Evolutionary conservation across 2,797 vertebrate genomes (phyloP).

Genomic region (Typhlichthys eigenmanni): DNA sequence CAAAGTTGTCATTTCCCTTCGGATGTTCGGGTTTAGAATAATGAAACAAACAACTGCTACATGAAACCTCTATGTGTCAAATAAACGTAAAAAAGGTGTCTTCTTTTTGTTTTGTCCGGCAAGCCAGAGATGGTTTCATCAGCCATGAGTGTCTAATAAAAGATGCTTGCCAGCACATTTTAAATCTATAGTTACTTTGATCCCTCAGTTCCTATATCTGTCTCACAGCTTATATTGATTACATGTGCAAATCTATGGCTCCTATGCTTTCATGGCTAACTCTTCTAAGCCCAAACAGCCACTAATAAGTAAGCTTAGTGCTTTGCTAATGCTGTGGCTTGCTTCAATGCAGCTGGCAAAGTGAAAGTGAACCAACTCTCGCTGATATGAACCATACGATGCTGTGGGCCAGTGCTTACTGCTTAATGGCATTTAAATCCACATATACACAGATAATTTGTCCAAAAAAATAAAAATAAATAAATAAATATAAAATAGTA

Average conservation of each 20-base stretch:
- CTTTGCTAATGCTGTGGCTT: background rate
- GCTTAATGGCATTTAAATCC: slow-evolving; percentile 58
- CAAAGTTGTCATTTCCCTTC: slow-evolving; percentile 43
- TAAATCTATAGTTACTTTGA: slow-evolving; percentile 23
- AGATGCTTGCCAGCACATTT: slow-evolving; percentile 26
- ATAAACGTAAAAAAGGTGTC: slow-evolving; percentile 46
- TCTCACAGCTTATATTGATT: slow-evolving; percentile 27
- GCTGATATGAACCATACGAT: slow-evolving; percentile 48
- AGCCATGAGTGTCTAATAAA: slow-evolving; percentile 32
- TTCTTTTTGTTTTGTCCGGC: slow-evolving; percentile 27
- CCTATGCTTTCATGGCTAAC: slow-evolving; percentile 12
- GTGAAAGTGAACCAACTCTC: slow-evolving; percentile 54
- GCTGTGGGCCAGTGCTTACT: slow-evolving; percentile 52
- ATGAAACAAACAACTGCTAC: background rate
- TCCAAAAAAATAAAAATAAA: no score
- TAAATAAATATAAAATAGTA: no score
- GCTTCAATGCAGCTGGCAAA: slow-evolving; percentile 24
- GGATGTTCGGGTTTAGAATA: slow-evolving; percentile 27
- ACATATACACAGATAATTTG: slow-evolving; percentile 20
- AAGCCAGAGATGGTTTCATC: slow-evolving; percentile 33
- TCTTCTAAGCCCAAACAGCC: slow-evolving; percentile 16
- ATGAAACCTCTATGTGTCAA: slow-evolving; percentile 31
- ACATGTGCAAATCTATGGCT: slow-evolving; percentile 15
- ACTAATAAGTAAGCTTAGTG: slow-evolving; percentile 1
- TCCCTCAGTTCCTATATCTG: slow-evolving; percentile 7